Base-by-base conservation (phyloP, 30 jellyfish, hydroid and myxozoan species). In the Chrysaora quinquecirrha region DNA sequence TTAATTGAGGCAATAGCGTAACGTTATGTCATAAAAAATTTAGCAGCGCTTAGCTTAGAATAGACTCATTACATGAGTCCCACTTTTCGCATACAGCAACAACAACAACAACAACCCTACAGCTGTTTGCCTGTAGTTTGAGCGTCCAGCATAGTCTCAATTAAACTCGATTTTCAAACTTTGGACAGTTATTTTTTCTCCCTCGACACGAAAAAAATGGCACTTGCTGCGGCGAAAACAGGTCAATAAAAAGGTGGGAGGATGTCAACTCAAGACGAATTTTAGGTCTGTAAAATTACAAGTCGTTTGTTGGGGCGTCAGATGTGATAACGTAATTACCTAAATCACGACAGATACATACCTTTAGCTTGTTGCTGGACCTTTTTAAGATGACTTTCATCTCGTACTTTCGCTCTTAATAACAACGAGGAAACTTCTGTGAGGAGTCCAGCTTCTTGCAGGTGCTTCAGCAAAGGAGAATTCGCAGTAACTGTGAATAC, bases 361-460 rank as follows among this genome's bases (percentile, higher is more conserved):
- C 98, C 98, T 83, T 83, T 94, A 6, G 99, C 99, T 78, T 94
- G 99, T 66, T 94, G 99, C 48, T 94, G 99, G 18, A 87, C 65
- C 65, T 96, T 75, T 47, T 87, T 78, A 54, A 94, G 85, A 31
- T 94, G 99, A 18, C 96, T 87, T 71, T 94, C 99, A 70, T 94
- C 99, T 19, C 99, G 87, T 6, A 83, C 94, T 78, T 94, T 94
- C 2, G 99, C 99, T 60, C 99, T 89, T 16, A 78, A 80, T 75
- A 94, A 62, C 21, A 94, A 71, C 23, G 96, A 78, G 2, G 99
- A 94, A 4, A 94, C 99, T 75, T 94, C 99, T 22, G 94, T 87
- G 11, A 94, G 85, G n/a, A 94, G 86, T 23, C 99, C 99, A 77
- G 99, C 99, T 66, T 94, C 97, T 60, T 71, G 89, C 70, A 94